Percentiles rank a stretch among this genome's conserved stretches.
These are phyloP conservation scores for Natrix natrix DNA, from an alignment of 2,797 vertebrate genomes.

Conservation along the genomic window DNA sequence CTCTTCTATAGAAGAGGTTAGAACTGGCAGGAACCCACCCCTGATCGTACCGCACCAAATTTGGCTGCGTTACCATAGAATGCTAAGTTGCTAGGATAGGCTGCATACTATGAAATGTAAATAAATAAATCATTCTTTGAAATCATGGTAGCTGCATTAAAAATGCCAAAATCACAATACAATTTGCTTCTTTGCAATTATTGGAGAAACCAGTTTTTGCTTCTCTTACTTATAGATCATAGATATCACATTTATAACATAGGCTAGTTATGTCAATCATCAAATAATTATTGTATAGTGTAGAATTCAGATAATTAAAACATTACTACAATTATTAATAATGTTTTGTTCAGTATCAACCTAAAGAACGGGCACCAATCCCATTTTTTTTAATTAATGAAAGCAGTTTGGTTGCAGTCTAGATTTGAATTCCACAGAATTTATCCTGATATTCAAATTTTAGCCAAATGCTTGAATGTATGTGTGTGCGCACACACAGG, in stretches of 20 bases:
- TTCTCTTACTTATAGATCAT: not conserved
- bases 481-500: not conserved
- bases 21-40: too few relatives aligned
- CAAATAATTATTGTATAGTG: not conserved
- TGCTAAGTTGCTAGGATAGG: not conserved
- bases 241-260: not conserved
- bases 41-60: not conserved
- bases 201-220: not conserved
- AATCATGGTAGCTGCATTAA: not conserved
- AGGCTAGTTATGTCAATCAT: not conserved
- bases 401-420: constrained; percentile 6
- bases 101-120: not conserved
- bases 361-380: not conserved
- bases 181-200: not conserved
- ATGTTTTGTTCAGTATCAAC: not conserved
- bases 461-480: not conserved
- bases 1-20: too few relatives aligned
- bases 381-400: not conserved
- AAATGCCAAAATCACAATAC: not conserved
- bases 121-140: not conserved
- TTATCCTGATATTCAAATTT: not conserved
- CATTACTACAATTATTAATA: not conserved
- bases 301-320: not conserved
- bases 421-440: not conserved
- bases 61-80: not conserved